phyloP scores from a whole-genome alignment of 2,888 invertebrate species.

The Drosophila greeni region DNA sequence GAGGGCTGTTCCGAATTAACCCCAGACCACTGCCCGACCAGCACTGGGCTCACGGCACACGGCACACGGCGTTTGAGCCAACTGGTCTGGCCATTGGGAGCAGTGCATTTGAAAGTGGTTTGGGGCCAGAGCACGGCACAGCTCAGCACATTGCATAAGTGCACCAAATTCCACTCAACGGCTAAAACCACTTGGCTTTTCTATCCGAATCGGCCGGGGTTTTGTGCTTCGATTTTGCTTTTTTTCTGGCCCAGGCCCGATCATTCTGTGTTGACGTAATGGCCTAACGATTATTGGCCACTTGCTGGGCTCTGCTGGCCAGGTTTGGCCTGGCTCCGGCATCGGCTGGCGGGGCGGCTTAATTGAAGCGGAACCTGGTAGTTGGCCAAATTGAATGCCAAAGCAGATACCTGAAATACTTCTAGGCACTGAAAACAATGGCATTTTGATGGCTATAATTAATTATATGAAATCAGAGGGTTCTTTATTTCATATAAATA shows the following conservation, averaged over 20 bases:
- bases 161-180: conserved; percentile 63
- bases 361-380: conserved; percentile 68
- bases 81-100: conserved; percentile 34
- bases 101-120: conserved; percentile 74
- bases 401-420: conserved; percentile 37
- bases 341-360: conserved; percentile 32
- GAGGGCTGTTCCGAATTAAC: conserved; percentile 11
- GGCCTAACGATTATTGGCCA: conserved; percentile 53
- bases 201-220: conserved; percentile 59
- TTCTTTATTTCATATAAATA: background rate
- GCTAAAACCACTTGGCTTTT: conserved; percentile 50
- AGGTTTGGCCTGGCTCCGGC: conserved; percentile 14
- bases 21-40: conserved; percentile 23
- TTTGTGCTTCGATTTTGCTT: conserved; percentile 25
- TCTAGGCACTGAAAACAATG: conserved; percentile 15
- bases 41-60: conserved; percentile 15
- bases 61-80: conserved; percentile 26
- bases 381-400: conserved; percentile 42
- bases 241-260: conserved; percentile 48
- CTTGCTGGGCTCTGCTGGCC: conserved; percentile 23
- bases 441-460: background rate
- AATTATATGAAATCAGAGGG: background rate
- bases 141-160: conserved; percentile 63
- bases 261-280: conserved; percentile 73
- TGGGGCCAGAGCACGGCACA: conserved; percentile 48